A percentile compares a stretch with the other conserved stretches of the same genome.
These are phyloP conservation scores for Napeogenes inachia DNA, from an alignment of 2,888 invertebrate genomes.

Conservation along the genomic window DNA sequence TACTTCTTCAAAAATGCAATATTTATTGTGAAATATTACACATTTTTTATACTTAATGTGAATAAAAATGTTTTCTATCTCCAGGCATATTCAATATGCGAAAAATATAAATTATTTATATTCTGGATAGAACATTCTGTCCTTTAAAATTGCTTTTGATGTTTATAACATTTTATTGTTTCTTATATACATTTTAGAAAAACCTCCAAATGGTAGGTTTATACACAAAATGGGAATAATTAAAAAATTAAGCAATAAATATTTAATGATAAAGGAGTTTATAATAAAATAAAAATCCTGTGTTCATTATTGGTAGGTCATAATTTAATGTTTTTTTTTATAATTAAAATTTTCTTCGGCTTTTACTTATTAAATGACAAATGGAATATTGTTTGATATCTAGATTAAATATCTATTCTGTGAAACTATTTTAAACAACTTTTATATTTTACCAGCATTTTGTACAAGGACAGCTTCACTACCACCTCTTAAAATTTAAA, in stretches of 20 bases:
- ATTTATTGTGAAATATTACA: too few relatives aligned
- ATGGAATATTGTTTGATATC: conserved; percentile 77
- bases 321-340: conserved; percentile 76
- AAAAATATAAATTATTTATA: too few relatives aligned
- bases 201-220: background rate
- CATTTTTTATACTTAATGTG: too few relatives aligned
- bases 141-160: too few relatives aligned
- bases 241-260: background rate
- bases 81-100: too few relatives aligned
- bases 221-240: background rate
- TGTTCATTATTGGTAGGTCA: conserved; percentile 74
- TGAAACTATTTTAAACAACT: conserved; percentile 76
- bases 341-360: conserved; percentile 73
- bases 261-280: background rate
- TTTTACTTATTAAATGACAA: conserved; percentile 76
- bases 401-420: conserved; percentile 74
- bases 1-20: too few relatives aligned
- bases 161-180: too few relatives aligned
- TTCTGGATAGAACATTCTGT: too few relatives aligned
- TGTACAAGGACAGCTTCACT: conserved; percentile 63
- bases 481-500: conserved; percentile 48
- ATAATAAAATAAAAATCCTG: conserved; percentile 46
- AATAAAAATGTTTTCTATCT: too few relatives aligned
- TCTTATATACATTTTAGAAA: too few relatives aligned
- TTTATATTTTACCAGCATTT: conserved; percentile 73